Evolutionary conservation across 1,140 invertebrate genomes (phyloP), one percentile per base, ranked within the genome.

Genomic region (Temnothorax nylanderi): DNA sequence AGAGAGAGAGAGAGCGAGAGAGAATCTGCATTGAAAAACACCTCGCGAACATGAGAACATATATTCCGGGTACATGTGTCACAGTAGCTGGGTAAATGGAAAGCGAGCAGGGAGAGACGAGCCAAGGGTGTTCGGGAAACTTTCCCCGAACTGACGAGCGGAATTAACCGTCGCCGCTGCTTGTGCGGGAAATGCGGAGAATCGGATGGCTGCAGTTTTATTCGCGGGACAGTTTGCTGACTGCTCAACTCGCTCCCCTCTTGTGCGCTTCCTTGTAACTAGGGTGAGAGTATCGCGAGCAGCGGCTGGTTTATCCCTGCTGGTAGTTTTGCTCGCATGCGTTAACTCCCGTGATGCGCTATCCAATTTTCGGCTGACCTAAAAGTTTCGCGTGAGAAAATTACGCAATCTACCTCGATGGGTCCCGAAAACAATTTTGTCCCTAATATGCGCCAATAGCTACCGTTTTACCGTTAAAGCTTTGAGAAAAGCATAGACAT

Each of bases 171-270:
- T 58, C 18, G 41, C 26, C 16, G 37, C 7, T 34, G 47, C 47
- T 51, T 13, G 62, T 21, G 44, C 49, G 51, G 51, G 80, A 49
- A 82, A 72, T 6, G 54, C 67, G 26, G 54, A 13, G 80, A 7
- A 47, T 82, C 78, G 78, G 65, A 82, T 82, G 54, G 78, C 54
- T 72, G 51, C 67, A 78, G 60, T 82, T 82, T 74, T 74, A 82
- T 82, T 82, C 41, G 67, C 18, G 67, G 56, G 69, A 82, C 54
- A 74, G 37, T 74, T 74, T 58, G 49, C 65, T 82, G 78, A 82
- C 78, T 82, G 78, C 65, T 82, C 37, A 72, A 58, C 80, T 82
- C 80, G 80, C 54, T 13, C 54, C 16, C 37, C 51, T 21, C 67
- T 58, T 34, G 37, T 13, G 18, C 54, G 10, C 16, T 37, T 47